Evolutionary conservation across 2,888 invertebrate species (phyloP).

Genomic region (Cheilosia impressa): DNA sequence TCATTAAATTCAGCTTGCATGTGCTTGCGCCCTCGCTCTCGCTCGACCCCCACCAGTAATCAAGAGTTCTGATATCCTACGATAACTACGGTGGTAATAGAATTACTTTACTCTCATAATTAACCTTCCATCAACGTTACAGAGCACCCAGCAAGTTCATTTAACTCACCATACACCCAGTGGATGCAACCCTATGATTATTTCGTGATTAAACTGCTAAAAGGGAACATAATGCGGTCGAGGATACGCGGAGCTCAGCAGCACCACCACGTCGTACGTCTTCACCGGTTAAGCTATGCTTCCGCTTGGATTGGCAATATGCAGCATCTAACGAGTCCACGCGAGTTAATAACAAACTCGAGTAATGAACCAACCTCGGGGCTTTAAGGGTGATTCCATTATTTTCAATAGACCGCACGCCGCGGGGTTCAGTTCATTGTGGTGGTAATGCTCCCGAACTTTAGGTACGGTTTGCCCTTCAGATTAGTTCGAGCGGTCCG

Average conservation of each 20-base stretch:
- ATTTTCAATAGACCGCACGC: neutral
- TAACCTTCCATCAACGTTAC: slow-evolving; percentile 56
- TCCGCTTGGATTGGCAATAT: slow-evolving; percentile 53
- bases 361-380: slow-evolving; percentile 25
- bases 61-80: neutral
- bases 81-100: slow-evolving; percentile 48
- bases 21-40: slow-evolving; percentile 12
- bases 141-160: slow-evolving; percentile 24
- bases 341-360: slow-evolving; percentile 24
- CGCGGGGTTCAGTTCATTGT: neutral
- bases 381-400: neutral
- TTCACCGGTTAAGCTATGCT: slow-evolving; percentile 24
- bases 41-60: neutral
- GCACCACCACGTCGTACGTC: neutral
- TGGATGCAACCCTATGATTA: slow-evolving; percentile 51
- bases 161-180: slow-evolving; percentile 10
- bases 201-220: slow-evolving; percentile 52
- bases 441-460: neutral
- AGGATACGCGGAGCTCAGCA: neutral
- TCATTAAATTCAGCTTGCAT: slow-evolving; percentile 65
- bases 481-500: too few species aligned
- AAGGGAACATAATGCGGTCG: slow-evolving; percentile 14
- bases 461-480: neutral
- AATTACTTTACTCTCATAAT: slow-evolving; percentile 62
- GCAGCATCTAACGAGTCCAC: slow-evolving; percentile 30